Evolutionary conservation across 2,113 vertebrate genomes (phyloP), one percentile per base, ranked within the genome.

Genomic region (Channa argus): DNA sequence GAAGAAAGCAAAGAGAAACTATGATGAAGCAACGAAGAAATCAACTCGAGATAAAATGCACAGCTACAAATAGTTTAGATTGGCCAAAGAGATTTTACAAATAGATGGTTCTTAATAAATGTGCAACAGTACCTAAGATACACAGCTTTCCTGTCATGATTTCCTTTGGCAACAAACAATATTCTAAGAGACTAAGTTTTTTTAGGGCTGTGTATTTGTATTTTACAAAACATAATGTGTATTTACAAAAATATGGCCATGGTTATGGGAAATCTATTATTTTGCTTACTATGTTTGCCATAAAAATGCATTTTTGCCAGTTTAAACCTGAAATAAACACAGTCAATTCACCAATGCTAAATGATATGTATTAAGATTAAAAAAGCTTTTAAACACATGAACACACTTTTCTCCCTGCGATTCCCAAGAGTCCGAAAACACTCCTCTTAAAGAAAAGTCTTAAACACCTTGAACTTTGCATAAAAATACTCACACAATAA

Each of bases 151-250:
- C 82, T 43, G 15, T 85, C 56, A 71, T 64, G 38, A 82, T 63
- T 63, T 69, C 67, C 80, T 90, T 89, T 91, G 88, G 87, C 87
- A 89, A 80, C 3, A 58, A 68, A 84, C 68, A 80, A 61, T 36
- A 41, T 81, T 10, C 58, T 0, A 62, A 62, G 34, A 82, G 71
- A 75, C 63, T 47, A 66, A 56, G 2, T 55, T 50, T 54, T 82
- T 70, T 63, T 67, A 77, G 77, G 80, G 77, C 55, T 2, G 46
- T 54, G 75, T 71, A 79, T 13, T 10, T 46, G 69, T 15, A 55
- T 77, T 60, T 77, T 80, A 82, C 70, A 80, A 77, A 86, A 82
- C 44, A 50, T 9, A 49, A 36, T 55, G 15, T 37, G 15, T 79
- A 72, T 87, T 74, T 79, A 87, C 71, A 80, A 70, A 82, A 71